These are phyloP conservation scores for Chaetodon trifasciatus DNA, from an alignment of 2,797 vertebrate species.

Conservation along the genomic window DNA sequence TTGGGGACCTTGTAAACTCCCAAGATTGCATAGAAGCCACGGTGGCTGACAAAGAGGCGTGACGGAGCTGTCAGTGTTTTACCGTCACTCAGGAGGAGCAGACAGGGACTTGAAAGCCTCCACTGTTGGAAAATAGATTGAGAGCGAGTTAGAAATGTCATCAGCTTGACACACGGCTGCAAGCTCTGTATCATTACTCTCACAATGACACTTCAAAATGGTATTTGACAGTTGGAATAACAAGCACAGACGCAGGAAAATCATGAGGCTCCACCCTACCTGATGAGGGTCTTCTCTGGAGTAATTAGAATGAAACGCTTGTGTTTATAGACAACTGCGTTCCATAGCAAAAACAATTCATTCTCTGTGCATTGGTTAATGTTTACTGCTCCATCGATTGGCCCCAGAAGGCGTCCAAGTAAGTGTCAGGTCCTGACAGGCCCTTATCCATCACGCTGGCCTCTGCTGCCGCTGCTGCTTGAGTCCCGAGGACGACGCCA, in stretches of 20 bases:
- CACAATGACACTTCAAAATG: conserved; percentile 41
- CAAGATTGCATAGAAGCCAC: conserved; percentile 69
- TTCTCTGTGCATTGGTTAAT: conserved; percentile 54
- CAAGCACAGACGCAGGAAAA: conserved; percentile 47
- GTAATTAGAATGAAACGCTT: conserved; percentile 44
- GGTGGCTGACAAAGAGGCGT: conserved; percentile 72
- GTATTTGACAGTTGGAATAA: conserved; percentile 51
- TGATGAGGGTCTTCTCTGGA: conserved; percentile 50
- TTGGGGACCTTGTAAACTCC: conserved; percentile 79
- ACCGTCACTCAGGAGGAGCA: conserved; percentile 57
- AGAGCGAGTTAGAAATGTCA: conserved; percentile 53
- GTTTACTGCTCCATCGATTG: conserved; percentile 61
- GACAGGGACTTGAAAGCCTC: conserved; percentile 60
- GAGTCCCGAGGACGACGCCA: conserved; percentile 27
- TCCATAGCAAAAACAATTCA: conserved; percentile 44
- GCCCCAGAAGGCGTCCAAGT: conserved; percentile 57
- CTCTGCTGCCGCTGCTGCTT: conserved; percentile 27
- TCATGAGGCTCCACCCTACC: conserved; percentile 42
- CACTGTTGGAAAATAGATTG: conserved; percentile 37
- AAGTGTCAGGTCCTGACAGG: conserved; percentile 55
- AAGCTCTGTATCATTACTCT: conserved; percentile 56
- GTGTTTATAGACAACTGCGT: conserved; percentile 32
- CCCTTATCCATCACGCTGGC: conserved; percentile 58
- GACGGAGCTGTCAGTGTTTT: conserved; percentile 71
- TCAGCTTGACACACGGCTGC: conserved; percentile 51